Evolutionary conservation across 2,888 invertebrate species (phyloP).

Genomic region (Xiphydria camelus): DNA sequence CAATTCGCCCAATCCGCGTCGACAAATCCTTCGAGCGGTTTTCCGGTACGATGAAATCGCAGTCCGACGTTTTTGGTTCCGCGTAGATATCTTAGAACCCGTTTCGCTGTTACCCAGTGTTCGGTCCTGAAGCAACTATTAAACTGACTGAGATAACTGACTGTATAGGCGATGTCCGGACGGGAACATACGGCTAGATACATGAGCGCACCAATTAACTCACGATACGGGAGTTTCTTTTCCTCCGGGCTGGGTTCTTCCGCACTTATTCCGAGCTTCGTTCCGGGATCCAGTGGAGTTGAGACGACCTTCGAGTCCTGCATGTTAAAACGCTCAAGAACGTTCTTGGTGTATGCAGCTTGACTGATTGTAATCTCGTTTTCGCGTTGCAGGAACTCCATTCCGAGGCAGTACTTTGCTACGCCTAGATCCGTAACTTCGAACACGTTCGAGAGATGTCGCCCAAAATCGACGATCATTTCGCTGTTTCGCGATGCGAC

Average conservation of each 20-base stretch:
- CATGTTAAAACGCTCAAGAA: conserved; percentile 21
- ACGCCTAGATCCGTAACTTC: conserved; percentile 18
- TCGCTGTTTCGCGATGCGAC: conserved; percentile 9
- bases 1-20: conserved; percentile 6
- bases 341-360: conserved; percentile 12
- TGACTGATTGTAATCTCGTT: conserved; percentile 12
- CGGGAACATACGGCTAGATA: conserved; percentile 9
- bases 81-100: not conserved
- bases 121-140: not conserved
- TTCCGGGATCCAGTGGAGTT: conserved; percentile 19
- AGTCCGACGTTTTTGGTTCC: conserved; percentile 1
- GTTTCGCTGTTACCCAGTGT: not conserved
- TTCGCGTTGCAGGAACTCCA: conserved; percentile 8
- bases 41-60: conserved; percentile 1
- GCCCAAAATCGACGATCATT: conserved; percentile 11
- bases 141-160: conserved; percentile 6
- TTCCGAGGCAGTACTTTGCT: conserved; percentile 18
- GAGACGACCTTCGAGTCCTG: conserved; percentile 14
- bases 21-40: conserved; percentile 1
- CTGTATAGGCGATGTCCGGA: conserved; percentile 8
- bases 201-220: conserved; percentile 12
- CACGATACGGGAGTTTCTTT: conserved; percentile 4
- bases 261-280: conserved; percentile 9
- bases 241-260: not conserved
- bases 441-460: conserved; percentile 8